Conservation (phyloP, 2,797 vertebrate species). For the Merluccius polli region DNA sequence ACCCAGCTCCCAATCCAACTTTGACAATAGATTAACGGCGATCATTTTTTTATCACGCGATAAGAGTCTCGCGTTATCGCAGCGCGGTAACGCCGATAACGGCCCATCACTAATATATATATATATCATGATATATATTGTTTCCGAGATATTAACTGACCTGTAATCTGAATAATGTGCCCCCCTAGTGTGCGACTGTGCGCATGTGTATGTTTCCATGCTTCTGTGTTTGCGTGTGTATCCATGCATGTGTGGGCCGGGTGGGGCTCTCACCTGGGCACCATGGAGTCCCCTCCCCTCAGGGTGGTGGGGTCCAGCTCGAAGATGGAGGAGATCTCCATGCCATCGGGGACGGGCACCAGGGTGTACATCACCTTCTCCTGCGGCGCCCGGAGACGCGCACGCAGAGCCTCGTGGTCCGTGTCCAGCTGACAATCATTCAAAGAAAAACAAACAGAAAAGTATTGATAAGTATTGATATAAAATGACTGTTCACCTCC, state of each 20-base stretch:
- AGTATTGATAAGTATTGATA: not conserved
- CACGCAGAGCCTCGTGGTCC: constrained; percentile 86
- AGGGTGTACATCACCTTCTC: constrained; percentile 94
- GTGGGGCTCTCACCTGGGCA: constrained; percentile 81
- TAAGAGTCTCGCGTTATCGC: no score
- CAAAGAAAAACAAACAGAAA: constrained; percentile 5
- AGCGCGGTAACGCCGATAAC: no score
- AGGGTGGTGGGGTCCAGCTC: constrained; percentile 96
- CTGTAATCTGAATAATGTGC: no score
- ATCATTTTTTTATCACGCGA: no score
- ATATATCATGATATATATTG: no score
- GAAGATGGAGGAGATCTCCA: constrained; percentile 97
- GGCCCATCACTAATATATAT: no score
- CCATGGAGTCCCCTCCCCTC: constrained; percentile 94
- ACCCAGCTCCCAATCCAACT: no score
- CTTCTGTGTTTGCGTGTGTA: not conserved
- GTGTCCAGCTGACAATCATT: constrained; percentile 78
- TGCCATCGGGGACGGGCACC: constrained; percentile 95
- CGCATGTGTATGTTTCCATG: not conserved
- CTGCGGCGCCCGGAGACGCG: constrained; percentile 75
- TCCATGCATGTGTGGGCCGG: not conserved
- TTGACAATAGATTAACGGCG: no score
- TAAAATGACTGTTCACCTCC: not conserved
- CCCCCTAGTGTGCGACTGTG: not conserved
- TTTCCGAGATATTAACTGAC: no score